phyloP scores from a whole-genome alignment of 2,888 invertebrate genomes.

The Meloe dianella region DNA sequence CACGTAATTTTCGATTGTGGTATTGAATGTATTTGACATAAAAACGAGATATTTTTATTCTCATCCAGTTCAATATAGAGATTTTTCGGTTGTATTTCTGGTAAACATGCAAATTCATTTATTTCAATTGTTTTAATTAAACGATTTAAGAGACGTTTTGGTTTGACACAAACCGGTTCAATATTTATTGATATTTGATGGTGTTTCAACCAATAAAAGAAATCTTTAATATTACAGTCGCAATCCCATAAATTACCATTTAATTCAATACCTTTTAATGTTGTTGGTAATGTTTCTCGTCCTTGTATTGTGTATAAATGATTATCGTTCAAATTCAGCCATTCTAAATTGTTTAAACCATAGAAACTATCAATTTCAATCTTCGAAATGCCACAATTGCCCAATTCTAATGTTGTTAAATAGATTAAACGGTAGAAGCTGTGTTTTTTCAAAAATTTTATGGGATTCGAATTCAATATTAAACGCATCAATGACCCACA shows the following conservation, averaged over 20 bases:
- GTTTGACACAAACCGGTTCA: conserved; percentile 79
- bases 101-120: conserved; percentile 80
- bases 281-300: conserved; percentile 73
- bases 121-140: conserved; percentile 70
- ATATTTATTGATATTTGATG: conserved; percentile 78
- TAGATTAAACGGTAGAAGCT: conserved; percentile 78
- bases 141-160: conserved; percentile 70
- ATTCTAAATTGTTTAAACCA: conserved; percentile 78
- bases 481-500: conserved; percentile 85
- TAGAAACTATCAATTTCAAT: conserved; percentile 69
- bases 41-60: conserved; percentile 81
- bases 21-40: conserved; percentile 80
- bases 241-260: conserved; percentile 90
- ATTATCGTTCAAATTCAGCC: conserved; percentile 84
- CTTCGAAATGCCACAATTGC: conserved; percentile 77
- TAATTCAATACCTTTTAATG: conserved; percentile 76
- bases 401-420: conserved; percentile 81
- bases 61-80: conserved; percentile 78
- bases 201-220: conserved; percentile 79
- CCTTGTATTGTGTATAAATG: conserved; percentile 76
- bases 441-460: conserved; percentile 72
- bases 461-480: conserved; percentile 81
- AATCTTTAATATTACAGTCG: conserved; percentile 80
- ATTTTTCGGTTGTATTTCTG: conserved; percentile 77
- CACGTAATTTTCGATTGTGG: conserved; percentile 84